Evolutionary conservation across 2,113 vertebrate species (phyloP).

Genomic region (Lepisosteus oculatus): DNA sequence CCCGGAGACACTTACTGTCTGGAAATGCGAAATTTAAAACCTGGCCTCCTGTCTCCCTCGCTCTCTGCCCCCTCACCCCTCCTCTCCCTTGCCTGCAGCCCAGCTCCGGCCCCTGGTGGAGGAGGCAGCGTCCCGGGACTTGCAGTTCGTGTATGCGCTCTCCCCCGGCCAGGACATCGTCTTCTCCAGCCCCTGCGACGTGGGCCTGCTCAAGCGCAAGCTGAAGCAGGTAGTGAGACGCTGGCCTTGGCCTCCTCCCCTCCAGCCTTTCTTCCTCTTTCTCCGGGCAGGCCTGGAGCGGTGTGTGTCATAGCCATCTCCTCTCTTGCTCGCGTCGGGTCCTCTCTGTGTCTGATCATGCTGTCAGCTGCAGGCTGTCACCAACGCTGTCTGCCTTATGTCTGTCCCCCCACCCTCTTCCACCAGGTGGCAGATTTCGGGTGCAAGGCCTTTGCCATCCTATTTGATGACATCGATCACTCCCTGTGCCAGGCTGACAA

Average conservation of each 20-base stretch:
- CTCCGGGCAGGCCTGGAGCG: too few species aligned
- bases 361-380: background rate
- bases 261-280: background rate
- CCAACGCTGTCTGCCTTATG: background rate
- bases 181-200: slow-evolving; percentile 75
- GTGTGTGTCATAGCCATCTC: too few species aligned
- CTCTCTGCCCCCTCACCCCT: background rate
- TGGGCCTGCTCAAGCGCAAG: slow-evolving; percentile 78
- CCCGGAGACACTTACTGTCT: background rate
- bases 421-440: slow-evolving; percentile 77
- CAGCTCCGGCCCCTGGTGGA: slow-evolving; percentile 63
- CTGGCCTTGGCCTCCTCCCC: background rate
- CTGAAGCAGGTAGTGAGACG: slow-evolving; percentile 73
- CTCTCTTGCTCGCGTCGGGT: background rate
- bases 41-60: background rate
- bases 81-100: slow-evolving; percentile 46
- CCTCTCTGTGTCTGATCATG: background rate
- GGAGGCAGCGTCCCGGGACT: slow-evolving; percentile 59
- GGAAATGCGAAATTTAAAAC: background rate
- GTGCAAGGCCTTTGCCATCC: slow-evolving; percentile 75
- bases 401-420: background rate
- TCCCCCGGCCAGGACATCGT: slow-evolving; percentile 84
- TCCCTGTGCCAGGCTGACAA: slow-evolving; percentile 81
- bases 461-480: slow-evolving; percentile 83
- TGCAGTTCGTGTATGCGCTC: slow-evolving; percentile 76